Percentiles rank a stretch among this genome's conserved stretches.
phyloP scores from a whole-genome alignment of 2,113 vertebrate species.

The Oxyura jamaicensis region DNA sequence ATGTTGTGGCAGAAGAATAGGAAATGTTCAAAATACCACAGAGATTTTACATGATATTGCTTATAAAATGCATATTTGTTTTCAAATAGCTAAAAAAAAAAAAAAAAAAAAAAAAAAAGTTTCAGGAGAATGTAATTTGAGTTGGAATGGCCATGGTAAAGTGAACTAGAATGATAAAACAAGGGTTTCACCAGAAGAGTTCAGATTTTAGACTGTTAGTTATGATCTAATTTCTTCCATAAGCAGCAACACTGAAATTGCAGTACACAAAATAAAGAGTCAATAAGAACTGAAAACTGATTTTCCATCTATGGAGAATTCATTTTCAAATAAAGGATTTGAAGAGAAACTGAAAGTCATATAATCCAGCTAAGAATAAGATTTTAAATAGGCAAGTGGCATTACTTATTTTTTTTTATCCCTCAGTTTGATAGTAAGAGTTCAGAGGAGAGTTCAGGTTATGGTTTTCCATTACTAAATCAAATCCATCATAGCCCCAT shows the following conservation, averaged over 20 bases:
- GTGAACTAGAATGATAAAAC: neutral
- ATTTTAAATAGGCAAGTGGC: slow-evolving; percentile 5
- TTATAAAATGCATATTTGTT: neutral
- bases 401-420: neutral
- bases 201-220: neutral
- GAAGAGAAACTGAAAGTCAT: neutral
- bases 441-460: neutral
- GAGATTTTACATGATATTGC: neutral
- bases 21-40: slow-evolving; percentile 24
- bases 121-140: neutral
- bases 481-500: neutral
- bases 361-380: neutral
- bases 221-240: neutral
- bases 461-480: slow-evolving; percentile 19
- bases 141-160: neutral
- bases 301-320: neutral
- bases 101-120: neutral
- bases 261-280: neutral
- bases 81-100: neutral
- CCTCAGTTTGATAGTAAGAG: neutral
- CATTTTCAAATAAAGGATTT: neutral
- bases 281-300: neutral
- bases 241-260: neutral
- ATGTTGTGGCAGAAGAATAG: neutral
- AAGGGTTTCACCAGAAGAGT: neutral